Evolutionary conservation across 2,797 vertebrate genomes (phyloP), one percentile per base, ranked within the genome.

Genomic region (Poeciliopsis infans): DNA sequence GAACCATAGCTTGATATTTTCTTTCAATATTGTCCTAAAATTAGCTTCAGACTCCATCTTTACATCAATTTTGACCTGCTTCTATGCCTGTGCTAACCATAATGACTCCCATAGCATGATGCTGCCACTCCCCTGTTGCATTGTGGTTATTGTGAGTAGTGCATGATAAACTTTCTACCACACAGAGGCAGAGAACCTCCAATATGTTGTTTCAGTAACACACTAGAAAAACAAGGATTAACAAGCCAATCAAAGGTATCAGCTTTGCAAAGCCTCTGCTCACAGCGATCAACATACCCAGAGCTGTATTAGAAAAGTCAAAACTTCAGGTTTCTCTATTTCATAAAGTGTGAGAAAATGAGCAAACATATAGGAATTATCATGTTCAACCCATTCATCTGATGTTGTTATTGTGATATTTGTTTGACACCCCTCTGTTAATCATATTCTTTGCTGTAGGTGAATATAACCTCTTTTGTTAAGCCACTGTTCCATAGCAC

Each of bases 351-450:
- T 47, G n/a, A 53, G 46, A 46, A 78, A 75, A 31, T 66, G 68
- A 28, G 71, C 7, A 59, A 76, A 66, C 45, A 33, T 1, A 11
- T 20, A 31, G 78, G 61, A 79, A 74, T 47, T 46, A 71, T 77
- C 53, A 70, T 70, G 23, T 71, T 74, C 39, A 70, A 76, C 36
- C 51, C 43, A 33, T 66, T 15, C 66, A 25, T 78, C 1, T 43
- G 39, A 70, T 49, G 45, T 36, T 59, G 20, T 39, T 69, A 36
- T 28, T 39, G 23, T n/a, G 45, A 72, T 31, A 80, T 18, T 55
- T 78, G 64, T 33, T 76, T 51, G 76, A 78, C 39, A 43, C 46
- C 28, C 53, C 25, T 72, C 74, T n/a, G 45, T 43, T 46, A 80
- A 78, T 80, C 46, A 0, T 6, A 75, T 55, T 76, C 49, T 78